These are phyloP conservation scores for Terebella lapidaria DNA, from an alignment of 2,888 invertebrate species.

Conservation along the genomic window DNA sequence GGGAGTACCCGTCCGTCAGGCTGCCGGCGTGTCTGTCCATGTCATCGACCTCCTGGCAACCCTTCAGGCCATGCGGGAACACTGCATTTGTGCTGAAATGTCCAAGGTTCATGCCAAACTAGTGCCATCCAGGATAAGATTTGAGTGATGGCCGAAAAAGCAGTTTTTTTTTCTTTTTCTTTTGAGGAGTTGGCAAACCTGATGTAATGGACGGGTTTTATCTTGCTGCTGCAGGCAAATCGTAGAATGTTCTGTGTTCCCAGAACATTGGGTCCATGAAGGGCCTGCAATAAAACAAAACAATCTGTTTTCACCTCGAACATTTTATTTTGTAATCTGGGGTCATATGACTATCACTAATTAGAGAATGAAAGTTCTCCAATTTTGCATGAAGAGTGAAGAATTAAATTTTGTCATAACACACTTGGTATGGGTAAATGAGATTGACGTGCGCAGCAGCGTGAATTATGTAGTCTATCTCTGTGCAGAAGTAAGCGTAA, in stretches of 20 bases:
- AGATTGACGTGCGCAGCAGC: constrained; percentile 54
- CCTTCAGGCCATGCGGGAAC: constrained; percentile 42
- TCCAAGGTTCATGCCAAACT: no score
- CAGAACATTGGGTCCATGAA: constrained; percentile 52
- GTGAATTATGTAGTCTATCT: constrained; percentile 53
- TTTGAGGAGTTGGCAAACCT: no score
- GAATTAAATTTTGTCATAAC: no score
- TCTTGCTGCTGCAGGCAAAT: constrained; percentile 52
- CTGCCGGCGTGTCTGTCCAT: constrained; percentile 31
- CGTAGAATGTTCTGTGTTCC: constrained; percentile 53
- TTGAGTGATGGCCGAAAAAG: no score
- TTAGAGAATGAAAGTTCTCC: no score
- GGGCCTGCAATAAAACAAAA: constrained; percentile 36
- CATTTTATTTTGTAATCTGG: no score
- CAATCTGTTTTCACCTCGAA: not conserved
- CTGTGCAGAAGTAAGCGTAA: constrained; percentile 49
- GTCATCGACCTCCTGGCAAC: constrained; percentile 44
- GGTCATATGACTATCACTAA: no score
- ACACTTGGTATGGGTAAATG: constrained; percentile 53
- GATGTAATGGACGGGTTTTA: constrained; percentile 54
- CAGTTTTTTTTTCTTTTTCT: no score
- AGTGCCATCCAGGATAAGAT: no score
- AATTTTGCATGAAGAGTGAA: no score
- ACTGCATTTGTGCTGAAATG: constrained; percentile 52
- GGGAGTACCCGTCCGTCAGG: constrained; percentile 52